Conservation (phyloP, 2,888 invertebrate species). For the Diogma glabrata region DNA sequence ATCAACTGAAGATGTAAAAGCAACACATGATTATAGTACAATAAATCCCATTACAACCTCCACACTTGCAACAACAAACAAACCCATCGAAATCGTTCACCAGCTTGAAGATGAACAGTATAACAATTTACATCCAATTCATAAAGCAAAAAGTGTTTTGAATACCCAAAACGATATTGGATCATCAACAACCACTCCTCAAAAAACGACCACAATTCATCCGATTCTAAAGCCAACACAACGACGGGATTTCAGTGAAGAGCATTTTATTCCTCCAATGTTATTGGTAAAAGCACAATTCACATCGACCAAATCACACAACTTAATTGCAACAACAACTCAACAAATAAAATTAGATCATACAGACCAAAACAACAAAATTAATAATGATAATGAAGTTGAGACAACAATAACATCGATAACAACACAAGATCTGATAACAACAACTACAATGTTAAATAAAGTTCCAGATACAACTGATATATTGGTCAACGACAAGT, state of each 20-base stretch:
- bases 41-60: neutral
- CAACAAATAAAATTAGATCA: neutral
- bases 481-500: constrained; percentile 2
- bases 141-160: constrained; percentile 20
- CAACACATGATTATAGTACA: constrained; percentile 11
- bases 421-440: constrained; percentile 8
- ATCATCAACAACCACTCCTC: neutral
- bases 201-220: constrained; percentile 9
- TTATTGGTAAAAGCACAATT: constrained; percentile 36
- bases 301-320: constrained; percentile 25
- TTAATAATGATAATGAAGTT: neutral
- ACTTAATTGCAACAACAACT: constrained; percentile 12
- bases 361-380: too few species aligned
- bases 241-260: constrained; percentile 23
- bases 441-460: neutral
- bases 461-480: neutral
- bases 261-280: constrained; percentile 37
- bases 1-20: constrained; percentile 2
- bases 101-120: neutral
- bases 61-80: neutral
- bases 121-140: constrained; percentile 31
- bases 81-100: neutral
- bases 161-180: constrained; percentile 4
- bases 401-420: constrained; percentile 1
- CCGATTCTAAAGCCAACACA: neutral